A percentile compares a stretch with the other conserved stretches of the same genome.
Evolutionary conservation across 2,113 vertebrate species (phyloP).

Genomic region (Lepisosteus oculatus): DNA sequence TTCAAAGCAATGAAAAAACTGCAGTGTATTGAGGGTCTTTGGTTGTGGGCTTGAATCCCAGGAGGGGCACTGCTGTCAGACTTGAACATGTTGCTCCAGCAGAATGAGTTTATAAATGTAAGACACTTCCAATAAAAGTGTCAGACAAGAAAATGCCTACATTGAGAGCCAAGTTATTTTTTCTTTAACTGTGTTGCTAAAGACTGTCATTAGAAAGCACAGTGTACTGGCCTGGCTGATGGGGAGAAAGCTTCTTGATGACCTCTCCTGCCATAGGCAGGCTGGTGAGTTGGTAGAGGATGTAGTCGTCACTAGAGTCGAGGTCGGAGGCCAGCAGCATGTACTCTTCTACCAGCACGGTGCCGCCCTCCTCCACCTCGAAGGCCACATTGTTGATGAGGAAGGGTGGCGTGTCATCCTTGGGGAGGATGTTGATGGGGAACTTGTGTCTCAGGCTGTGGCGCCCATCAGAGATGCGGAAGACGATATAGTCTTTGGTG

Average conservation of each 20-base stretch:
- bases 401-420: slow-evolving; percentile 61
- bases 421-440: slow-evolving; percentile 58
- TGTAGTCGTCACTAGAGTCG: slow-evolving; percentile 64
- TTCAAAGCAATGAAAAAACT: too few relatives aligned
- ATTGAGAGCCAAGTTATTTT: too few relatives aligned
- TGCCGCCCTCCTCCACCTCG: slow-evolving; percentile 56
- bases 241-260: slow-evolving; percentile 43
- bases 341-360: slow-evolving; percentile 40
- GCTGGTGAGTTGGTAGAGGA: slow-evolving; percentile 45
- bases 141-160: too few relatives aligned
- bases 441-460: slow-evolving; percentile 64
- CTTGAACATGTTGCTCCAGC: too few relatives aligned
- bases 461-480: slow-evolving; percentile 64
- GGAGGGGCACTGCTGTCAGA: too few relatives aligned
- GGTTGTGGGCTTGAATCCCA: too few relatives aligned
- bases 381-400: slow-evolving; percentile 60
- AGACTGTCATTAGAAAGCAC: background rate
- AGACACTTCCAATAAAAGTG: too few relatives aligned
- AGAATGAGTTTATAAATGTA: too few relatives aligned
- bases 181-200: too few relatives aligned
- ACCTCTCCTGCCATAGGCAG: slow-evolving; percentile 40
- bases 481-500: slow-evolving; percentile 58
- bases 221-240: slow-evolving; percentile 41
- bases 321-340: slow-evolving; percentile 55
- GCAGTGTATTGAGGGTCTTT: too few relatives aligned